phyloP scores from a whole-genome alignment of 2,113 vertebrate genomes.

The Paralichthys olivaceus region DNA sequence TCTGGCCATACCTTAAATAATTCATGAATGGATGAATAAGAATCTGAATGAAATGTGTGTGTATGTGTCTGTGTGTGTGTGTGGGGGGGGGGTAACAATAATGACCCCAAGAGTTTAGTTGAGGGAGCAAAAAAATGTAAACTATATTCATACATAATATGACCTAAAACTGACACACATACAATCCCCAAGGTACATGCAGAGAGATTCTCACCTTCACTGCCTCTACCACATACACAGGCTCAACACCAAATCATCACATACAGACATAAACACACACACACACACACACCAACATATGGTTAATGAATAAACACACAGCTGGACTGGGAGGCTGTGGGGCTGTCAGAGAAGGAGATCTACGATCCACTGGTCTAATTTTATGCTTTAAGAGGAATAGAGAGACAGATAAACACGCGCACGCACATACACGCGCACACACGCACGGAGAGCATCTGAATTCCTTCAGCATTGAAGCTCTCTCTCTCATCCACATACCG shows the following conservation, averaged over 20 bases:
- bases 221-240: conserved; percentile 52
- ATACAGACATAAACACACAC: conserved; percentile 20
- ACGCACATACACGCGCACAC: conserved; percentile 11
- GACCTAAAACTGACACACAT: conserved; percentile 72
- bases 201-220: conserved; percentile 69
- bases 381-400: conserved; percentile 48
- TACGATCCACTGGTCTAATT: conserved; percentile 49
- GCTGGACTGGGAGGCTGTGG: conserved; percentile 38
- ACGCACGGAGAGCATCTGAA: conserved; percentile 73
- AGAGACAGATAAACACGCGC: conserved; percentile 43
- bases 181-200: conserved; percentile 43
- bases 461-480: conserved; percentile 80
- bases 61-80: conserved; percentile 14
- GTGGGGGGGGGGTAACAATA: conserved; percentile 28
- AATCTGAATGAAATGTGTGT: conserved; percentile 28
- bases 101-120: conserved; percentile 51
- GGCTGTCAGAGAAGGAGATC: conserved; percentile 46
- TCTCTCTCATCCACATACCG: conserved; percentile 59
- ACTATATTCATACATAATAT: conserved; percentile 30
- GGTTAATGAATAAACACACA: conserved; percentile 56
- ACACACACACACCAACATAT: conserved; percentile 24
- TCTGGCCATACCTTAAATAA: conserved; percentile 56
- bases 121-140: conserved; percentile 21
- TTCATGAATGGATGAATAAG: conserved; percentile 51
- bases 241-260: neutral